These are phyloP conservation scores for Heliconius aoede DNA, from an alignment of 2,888 invertebrate species.

Conservation along the genomic window DNA sequence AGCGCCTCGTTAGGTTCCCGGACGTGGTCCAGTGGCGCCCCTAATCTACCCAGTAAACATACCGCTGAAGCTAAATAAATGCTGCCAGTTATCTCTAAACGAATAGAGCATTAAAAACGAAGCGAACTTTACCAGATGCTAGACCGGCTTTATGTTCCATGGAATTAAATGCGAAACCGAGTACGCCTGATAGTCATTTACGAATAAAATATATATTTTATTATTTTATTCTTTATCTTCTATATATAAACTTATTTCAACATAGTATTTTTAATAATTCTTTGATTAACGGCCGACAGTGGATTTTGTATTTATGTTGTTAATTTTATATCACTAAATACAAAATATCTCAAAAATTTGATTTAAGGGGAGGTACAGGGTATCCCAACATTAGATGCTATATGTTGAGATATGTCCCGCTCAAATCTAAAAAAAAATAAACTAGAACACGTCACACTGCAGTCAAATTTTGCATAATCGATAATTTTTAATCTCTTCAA, in stretches of 20 bases:
- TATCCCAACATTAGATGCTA: no score
- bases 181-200: not conserved
- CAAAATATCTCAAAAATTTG: no score
- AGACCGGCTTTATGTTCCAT: slow-evolving; percentile 16
- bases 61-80: slow-evolving; percentile 39
- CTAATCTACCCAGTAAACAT: slow-evolving; percentile 39
- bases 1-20: slow-evolving; percentile 36
- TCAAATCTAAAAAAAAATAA: no score
- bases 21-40: slow-evolving; percentile 29
- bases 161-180: slow-evolving; percentile 17
- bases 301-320: no score
- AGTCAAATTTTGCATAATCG: not conserved
- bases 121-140: slow-evolving; percentile 29
- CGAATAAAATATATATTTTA: not conserved
- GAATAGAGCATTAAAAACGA: slow-evolving; percentile 33
- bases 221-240: not conserved
- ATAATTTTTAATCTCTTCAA: slow-evolving; percentile 12
- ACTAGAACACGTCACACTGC: not conserved
- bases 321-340: no score
- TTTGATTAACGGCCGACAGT: no score
- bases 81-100: slow-evolving; percentile 29
- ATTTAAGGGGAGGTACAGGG: no score
- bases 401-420: no score
- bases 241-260: not conserved
- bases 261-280: no score